Evolutionary conservation across 2,888 invertebrate genomes (phyloP).

Genomic region (Polia nebulosa): DNA sequence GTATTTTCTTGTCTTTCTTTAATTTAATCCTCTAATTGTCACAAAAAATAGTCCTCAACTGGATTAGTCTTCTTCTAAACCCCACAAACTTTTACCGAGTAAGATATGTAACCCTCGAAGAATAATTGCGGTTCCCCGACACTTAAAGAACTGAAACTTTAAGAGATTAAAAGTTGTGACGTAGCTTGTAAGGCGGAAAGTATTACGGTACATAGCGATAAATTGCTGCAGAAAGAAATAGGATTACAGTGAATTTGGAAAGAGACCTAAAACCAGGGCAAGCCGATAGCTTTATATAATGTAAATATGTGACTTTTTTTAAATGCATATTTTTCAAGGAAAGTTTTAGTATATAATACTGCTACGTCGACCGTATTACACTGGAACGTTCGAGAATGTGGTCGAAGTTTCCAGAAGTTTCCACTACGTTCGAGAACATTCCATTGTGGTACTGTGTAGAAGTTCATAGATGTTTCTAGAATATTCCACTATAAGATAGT

Average conservation of each 20-base stretch:
- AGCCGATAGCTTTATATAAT: background rate
- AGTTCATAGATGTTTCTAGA: no score
- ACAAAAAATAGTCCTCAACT: conserved; percentile 2
- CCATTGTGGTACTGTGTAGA: no score
- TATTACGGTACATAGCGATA: conserved; percentile 25
- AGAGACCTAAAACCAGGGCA: background rate
- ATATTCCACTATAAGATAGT: no score
- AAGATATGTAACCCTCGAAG: conserved; percentile 45
- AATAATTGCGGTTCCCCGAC: conserved; percentile 49
- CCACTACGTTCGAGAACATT: no score
- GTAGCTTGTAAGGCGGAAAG: conserved; percentile 13
- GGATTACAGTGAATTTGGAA: conserved; percentile 17
- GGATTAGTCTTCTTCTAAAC: conserved; percentile 4
- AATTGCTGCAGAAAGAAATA: conserved; percentile 30
- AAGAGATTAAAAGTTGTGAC: conserved; percentile 43
- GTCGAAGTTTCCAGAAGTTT: no score
- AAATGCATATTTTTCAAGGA: no score
- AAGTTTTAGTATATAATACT: no score
- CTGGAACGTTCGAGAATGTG: no score
- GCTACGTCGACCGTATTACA: no score
- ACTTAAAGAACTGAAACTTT: conserved; percentile 34
- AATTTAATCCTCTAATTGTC: background rate
- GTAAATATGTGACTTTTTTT: background rate
- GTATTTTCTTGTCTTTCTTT: no score
- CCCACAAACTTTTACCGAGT: conserved; percentile 23